These are phyloP conservation scores for Carcinoscorpius rotundicauda DNA, from an alignment of 1,140 invertebrate genomes.

Conservation along the genomic window DNA sequence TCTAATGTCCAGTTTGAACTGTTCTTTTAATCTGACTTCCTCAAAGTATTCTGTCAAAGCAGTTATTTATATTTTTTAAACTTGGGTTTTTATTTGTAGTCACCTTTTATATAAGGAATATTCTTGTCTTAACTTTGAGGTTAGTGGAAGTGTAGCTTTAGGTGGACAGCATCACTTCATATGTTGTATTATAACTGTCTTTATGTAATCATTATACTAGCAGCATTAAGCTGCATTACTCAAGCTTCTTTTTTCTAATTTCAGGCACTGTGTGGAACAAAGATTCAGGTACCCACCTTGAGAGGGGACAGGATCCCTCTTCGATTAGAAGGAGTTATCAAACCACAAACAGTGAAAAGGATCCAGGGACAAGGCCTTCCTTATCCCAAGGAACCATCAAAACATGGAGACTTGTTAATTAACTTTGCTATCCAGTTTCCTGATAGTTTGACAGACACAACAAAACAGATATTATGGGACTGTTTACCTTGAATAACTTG, in stretches of 20 bases:
- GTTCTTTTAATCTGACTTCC: no score
- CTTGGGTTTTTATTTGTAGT: no score
- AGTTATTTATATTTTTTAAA: no score
- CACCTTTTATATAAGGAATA: no score
- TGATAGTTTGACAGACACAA: constrained; percentile 60
- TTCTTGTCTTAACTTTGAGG: no score
- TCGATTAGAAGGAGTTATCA: constrained; percentile 66
- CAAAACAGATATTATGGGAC: constrained; percentile 81
- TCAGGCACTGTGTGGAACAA: constrained; percentile 79
- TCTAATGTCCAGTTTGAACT: no score
- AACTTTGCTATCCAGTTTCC: constrained; percentile 98
- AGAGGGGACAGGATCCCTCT: constrained; percentile 70
- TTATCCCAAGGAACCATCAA: constrained; percentile 80
- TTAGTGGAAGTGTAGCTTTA: no score
- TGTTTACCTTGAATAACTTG: constrained; percentile 48
- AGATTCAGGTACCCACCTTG: constrained; percentile 85
- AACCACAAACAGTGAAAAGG: constrained; percentile 78
- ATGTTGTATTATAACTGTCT: no score
- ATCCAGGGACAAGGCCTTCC: constrained; percentile 90
- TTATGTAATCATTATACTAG: no score
- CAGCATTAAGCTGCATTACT: not conserved
- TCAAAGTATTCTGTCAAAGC: no score
- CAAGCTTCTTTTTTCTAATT: constrained; percentile 29
- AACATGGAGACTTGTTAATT: constrained; percentile 87
- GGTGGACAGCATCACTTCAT: no score